Base-by-base conservation (phyloP, 2,888 invertebrate species). In the Drosophila acutilabella region DNA sequence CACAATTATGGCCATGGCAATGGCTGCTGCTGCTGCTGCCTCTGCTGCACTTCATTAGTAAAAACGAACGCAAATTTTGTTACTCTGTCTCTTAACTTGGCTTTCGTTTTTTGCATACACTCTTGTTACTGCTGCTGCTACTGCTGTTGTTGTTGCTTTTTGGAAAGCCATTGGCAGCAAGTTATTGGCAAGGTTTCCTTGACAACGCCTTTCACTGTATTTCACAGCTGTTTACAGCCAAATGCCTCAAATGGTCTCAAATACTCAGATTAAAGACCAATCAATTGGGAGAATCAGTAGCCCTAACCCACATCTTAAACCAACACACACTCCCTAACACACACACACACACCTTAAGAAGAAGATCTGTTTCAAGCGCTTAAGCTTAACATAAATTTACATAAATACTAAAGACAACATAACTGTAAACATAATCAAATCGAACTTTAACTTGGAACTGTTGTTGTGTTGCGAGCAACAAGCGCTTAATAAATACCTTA, bases 311-410 rank as follows among this genome's bases (percentile, higher is more conserved):
- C 59, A 81, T 67, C 68, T 42, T 47, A 58, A 45, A 42, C 33
- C 45, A 50, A 30, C 18, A 51, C 23, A 4, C 44, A 50, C 51
- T 23, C 40, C 50, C n/a, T 44, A 18, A 53, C 56, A 47, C 61
- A 36, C 48, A 52, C 26, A 23, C 45, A 59, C 56, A 60, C 33
- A 26, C 38, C 33, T n/a, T n/a, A n/a, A 16, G 13, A 10, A 18
- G 6, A 23, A 69, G 62, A 64, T 70, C 60, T 66, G 67, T 62
- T 70, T 76, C 57, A 54, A 50, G 67, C 73, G 64, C 81, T 85
- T 87, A 72, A 74, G 62, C 81, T 85, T 87, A 72, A 72, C 79
- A 84, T 87, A 81, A 71, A 85, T 85, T 88, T 81, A 78, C 89
- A 85, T 85, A 85, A 74, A 69, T 71, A 76, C 52, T 74, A 74